Evolutionary conservation across 2,113 vertebrate species (phyloP), one percentile per base, ranked within the genome.

Genomic region (Ailurus styani): DNA sequence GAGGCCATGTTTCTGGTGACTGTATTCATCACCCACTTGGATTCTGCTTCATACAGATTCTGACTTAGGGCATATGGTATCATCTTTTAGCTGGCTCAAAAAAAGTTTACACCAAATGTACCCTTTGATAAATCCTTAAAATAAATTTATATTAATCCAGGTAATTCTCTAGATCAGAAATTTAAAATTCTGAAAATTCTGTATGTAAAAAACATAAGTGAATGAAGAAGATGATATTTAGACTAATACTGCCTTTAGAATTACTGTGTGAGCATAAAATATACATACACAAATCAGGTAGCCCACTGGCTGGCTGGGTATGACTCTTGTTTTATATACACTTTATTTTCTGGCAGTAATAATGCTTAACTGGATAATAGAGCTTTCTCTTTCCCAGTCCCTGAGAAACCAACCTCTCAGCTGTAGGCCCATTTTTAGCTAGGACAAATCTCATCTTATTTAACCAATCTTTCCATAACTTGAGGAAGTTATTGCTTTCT

Each of bases 391-490:
- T 15, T 62, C 20, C n/a, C 78, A 31, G 72, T 88, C 77, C 88
- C 90, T 50, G 78, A 92, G 94, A 96, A 96, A 91, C 64, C 60
- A 82, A 45, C 85, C 78, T 96, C 84, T 72, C 88, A 94, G 93
- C 70, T 88, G 81, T 72, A 91, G 88, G 47, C 42, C 64, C 90
- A 70, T 97, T 97, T 98, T 98, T 94, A 97, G 97, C 64, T 55
- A 89, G 64, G 82, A 95, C 94, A 96, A 75, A 96, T 95, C 90
- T 96, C 88, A 91, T 95, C 90, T 97, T 91, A 96, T 94, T 97
- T 98, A 97, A 96, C 91, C 87, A 95, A 64, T 97, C 78, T 97
- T 96, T 94, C 93, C 6, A 11, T 91, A 94, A 97, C 95, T 97
- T 96, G 85, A 96, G 91, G 88, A 94, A 93, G 85, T 91, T 96